Evolutionary conservation across 2,113 vertebrate genomes (phyloP).

Genomic region (Phylloscopus whistleri): DNA sequence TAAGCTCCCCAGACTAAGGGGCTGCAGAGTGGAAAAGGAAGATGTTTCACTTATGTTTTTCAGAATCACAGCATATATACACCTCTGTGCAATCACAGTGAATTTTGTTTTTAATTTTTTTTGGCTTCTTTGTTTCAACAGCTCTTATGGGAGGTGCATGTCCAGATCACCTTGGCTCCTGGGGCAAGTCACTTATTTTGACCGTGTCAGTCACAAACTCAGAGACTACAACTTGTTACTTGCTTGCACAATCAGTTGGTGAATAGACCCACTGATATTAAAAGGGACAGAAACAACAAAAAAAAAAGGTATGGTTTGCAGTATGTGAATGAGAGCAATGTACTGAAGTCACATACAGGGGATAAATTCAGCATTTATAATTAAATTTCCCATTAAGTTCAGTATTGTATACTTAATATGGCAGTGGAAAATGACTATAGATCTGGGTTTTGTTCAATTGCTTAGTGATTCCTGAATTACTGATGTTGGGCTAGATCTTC

Average conservation of each 20-base stretch:
- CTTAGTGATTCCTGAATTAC: background rate
- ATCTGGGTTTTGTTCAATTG: background rate
- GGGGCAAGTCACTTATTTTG: background rate
- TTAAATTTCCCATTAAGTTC: background rate
- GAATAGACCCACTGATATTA: background rate
- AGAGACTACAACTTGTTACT: background rate
- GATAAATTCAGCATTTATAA: background rate
- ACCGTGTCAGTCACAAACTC: accelerated
- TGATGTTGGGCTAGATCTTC: background rate
- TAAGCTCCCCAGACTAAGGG: background rate
- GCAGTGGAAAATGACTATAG: background rate
- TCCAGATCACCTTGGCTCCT: background rate
- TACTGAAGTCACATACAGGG: background rate
- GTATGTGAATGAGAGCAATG: background rate
- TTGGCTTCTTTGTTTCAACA: background rate
- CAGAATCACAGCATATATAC: background rate
- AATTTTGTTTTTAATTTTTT: background rate
- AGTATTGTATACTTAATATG: background rate
- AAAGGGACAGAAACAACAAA: background rate
- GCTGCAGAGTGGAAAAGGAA: background rate
- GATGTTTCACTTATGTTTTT: background rate
- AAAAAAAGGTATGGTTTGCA: background rate
- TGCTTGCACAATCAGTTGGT: background rate
- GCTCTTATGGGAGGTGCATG: background rate
- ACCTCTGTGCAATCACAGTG: background rate